Evolutionary conservation across 2,113 vertebrate genomes (phyloP), one percentile per base, ranked within the genome.

Genomic region (Brachypodius melanocephalos): DNA sequence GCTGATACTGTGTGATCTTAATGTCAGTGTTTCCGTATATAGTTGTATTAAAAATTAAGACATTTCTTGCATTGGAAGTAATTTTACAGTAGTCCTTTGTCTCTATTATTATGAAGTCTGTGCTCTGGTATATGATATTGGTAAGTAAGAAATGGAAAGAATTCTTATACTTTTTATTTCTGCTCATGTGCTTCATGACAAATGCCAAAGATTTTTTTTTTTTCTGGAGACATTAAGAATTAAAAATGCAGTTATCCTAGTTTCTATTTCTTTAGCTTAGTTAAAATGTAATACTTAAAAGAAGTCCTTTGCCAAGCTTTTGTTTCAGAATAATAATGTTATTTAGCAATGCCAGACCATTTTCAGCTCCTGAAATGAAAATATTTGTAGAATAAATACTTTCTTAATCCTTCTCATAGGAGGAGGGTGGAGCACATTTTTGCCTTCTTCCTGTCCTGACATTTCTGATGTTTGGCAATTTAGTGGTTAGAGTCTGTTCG

Each of bases 311-410:
- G 96, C 88, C 95, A 93, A 78, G 91, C 91, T 97, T 97, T 97
- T 98, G 96, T 97, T 97, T 93, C 80, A 95, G 92, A 95, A 96
- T 92, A 97, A 97, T 96, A 95, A 91, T 94, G 74, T 84, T 80
- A 62, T 78, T 96, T 81, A 97, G 72, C 65, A 94, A 72, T 95
- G 93, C 95, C 92, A 96, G 67, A 77, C 68, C 69, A 21, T 95
- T 97, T 97, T 96, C 92, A 91, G 76, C 93, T 96, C 72, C 84
- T 0, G 8, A 97, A 97, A 96, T 77, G 77, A 96, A 97, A 97
- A 97, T 97, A 96, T 97, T 98, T 97, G 89, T 89, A 91, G 46
- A 96, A 89, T 69, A 94, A 95, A 93, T 97, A 89, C 80, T 79
- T 97, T 95, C 65, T 78, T 94, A 95, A 93, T 96, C 74, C 69